Evolutionary conservation across 2,888 invertebrate species (phyloP).

Genomic region (Hecatera dysodea): DNA sequence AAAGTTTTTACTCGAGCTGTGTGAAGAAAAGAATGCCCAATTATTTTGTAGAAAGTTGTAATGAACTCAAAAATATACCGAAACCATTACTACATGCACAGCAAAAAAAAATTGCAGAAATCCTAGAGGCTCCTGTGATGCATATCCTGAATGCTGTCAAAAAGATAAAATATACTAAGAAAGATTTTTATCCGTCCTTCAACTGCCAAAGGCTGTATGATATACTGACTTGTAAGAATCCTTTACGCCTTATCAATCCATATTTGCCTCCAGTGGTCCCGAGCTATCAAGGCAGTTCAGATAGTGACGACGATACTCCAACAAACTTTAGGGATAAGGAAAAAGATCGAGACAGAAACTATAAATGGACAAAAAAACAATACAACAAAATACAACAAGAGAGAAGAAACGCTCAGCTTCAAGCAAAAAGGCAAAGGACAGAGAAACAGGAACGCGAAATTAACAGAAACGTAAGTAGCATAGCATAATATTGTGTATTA

Average conservation of each 20-base stretch:
- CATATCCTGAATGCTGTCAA: slow-evolving; percentile 93
- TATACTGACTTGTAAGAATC: slow-evolving; percentile 91
- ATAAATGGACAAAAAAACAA: slow-evolving; percentile 86
- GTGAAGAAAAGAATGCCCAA: slow-evolving; percentile 92
- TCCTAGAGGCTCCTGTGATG: slow-evolving; percentile 93
- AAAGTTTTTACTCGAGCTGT: slow-evolving; percentile 92
- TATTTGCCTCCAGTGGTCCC: slow-evolving; percentile 75
- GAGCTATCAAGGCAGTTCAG: slow-evolving; percentile 77
- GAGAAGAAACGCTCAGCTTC: slow-evolving; percentile 77
- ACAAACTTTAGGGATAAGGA: slow-evolving; percentile 86
- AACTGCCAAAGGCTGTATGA: slow-evolving; percentile 91
- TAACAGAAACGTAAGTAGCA: slow-evolving; percentile 88
- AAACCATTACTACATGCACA: slow-evolving; percentile 91
- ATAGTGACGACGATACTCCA: slow-evolving; percentile 82
- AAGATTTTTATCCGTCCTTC: slow-evolving; percentile 92
- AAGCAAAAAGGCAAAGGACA: slow-evolving; percentile 76
- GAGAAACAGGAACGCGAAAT: slow-evolving; percentile 86
- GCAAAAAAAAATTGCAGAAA: slow-evolving; percentile 92
- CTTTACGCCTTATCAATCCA: slow-evolving; percentile 87
- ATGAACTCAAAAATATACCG: slow-evolving; percentile 94
- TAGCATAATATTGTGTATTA: neutral
- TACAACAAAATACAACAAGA: slow-evolving; percentile 83
- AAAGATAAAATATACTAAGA: slow-evolving; percentile 92
- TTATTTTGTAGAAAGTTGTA: slow-evolving; percentile 94
- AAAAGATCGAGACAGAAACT: slow-evolving; percentile 88